Percentiles rank a stretch among this genome's conserved stretches.
These are phyloP conservation scores for Ophion ventricosus DNA, from an alignment of 2,888 invertebrate species.

Conservation along the genomic window DNA sequence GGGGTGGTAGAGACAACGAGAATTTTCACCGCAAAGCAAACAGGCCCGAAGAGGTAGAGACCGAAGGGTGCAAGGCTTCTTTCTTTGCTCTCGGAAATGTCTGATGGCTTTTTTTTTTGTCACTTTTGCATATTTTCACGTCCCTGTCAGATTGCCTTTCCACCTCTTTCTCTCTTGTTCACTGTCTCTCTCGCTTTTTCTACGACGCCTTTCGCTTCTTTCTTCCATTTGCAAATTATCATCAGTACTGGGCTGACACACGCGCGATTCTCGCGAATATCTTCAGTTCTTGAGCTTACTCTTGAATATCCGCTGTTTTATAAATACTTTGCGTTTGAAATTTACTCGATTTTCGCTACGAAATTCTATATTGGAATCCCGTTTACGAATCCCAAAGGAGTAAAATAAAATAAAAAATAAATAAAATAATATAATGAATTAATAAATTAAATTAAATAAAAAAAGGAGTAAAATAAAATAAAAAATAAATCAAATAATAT, in stretches of 20 bases:
- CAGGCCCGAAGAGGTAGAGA: constrained; percentile 42
- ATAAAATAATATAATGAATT: too few relatives aligned
- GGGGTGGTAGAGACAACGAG: constrained; percentile 43
- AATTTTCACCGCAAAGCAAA: constrained; percentile 47
- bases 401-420: too few relatives aligned
- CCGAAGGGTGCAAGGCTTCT: constrained; percentile 31
- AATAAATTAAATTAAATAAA: too few relatives aligned
- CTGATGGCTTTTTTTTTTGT: neutral
- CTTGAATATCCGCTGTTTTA: neutral
- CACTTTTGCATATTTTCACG: neutral
- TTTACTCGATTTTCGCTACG: too few relatives aligned
- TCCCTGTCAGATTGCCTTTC: neutral
- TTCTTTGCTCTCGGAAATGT: constrained; percentile 40
- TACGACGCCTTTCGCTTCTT: too few relatives aligned
- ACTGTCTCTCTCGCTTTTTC: neutral
- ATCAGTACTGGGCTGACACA: neutral
- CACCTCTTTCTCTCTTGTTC: neutral
- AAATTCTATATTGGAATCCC: too few relatives aligned
- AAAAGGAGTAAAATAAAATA: too few relatives aligned
- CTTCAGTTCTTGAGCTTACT: neutral
- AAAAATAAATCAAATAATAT: too few relatives aligned
- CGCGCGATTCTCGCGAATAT: constrained; percentile 8
- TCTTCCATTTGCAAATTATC: neutral
- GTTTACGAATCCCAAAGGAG: too few relatives aligned
- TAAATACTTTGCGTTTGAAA: too few relatives aligned